phyloP scores from a whole-genome alignment of 2,888 invertebrate genomes.

The Synanthedon andrenaeformis region DNA sequence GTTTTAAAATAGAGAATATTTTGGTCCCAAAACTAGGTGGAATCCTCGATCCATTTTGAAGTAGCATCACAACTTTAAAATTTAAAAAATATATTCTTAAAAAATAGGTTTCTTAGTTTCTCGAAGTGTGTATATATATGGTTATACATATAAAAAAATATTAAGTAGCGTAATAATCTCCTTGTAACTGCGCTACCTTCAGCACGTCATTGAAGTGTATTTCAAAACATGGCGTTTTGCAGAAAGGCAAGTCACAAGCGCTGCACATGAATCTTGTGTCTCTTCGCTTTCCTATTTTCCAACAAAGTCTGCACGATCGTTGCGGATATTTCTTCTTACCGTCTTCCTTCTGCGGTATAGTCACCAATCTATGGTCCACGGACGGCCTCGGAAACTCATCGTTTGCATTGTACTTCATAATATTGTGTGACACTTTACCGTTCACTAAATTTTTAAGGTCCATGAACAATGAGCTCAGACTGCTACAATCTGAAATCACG shows the following conservation, averaged over 20 bases:
- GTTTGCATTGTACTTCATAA: conserved; percentile 32
- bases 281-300: conserved; percentile 60
- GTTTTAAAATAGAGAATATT: conserved; percentile 1
- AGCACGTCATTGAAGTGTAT: conserved; percentile 59
- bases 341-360: conserved; percentile 67
- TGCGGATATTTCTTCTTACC: conserved; percentile 68
- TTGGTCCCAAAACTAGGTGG: conserved; percentile 27
- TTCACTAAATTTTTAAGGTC: conserved; percentile 66
- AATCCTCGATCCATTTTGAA: conserved; percentile 33
- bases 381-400: conserved; percentile 43
- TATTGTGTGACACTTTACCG: conserved; percentile 49
- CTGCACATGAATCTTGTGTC: conserved; percentile 66
- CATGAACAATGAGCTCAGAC: conserved; percentile 62
- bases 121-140: neutral
- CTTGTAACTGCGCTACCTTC: conserved; percentile 55
- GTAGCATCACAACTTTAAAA: neutral
- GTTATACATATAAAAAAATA: neutral
- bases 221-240: conserved; percentile 64
- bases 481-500: conserved; percentile 69
- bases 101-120: neutral
- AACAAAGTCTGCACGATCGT: conserved; percentile 62
- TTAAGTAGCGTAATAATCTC: conserved; percentile 59
- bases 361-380: conserved; percentile 53
- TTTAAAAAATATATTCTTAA: conserved; percentile 1
- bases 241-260: conserved; percentile 61